These are phyloP conservation scores for Piezodorus guildinii DNA, from an alignment of 1,140 invertebrate species.

Conservation along the genomic window DNA sequence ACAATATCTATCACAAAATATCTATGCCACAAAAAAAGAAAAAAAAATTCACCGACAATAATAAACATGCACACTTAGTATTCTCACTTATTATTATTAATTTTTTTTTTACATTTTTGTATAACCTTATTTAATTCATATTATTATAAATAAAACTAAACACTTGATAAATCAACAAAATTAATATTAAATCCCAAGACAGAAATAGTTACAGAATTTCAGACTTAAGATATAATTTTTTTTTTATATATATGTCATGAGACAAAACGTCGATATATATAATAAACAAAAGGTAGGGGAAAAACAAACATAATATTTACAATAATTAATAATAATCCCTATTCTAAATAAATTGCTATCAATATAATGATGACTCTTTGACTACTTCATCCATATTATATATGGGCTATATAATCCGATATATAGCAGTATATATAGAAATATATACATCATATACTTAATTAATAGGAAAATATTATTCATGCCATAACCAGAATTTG, in stretches of 20 bases:
- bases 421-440: no score
- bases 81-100: background rate
- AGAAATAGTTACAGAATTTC: background rate
- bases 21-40: constrained; percentile 3
- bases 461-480: no score
- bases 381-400: no score
- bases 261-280: constrained; percentile 1
- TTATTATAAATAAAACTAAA: constrained; percentile 6
- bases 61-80: background rate
- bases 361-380: background rate
- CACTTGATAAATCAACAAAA: constrained; percentile 9
- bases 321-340: constrained; percentile 14
- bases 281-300: background rate
- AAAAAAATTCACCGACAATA: background rate
- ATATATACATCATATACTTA: no score
- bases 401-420: no score
- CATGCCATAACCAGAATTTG: no score
- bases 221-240: background rate
- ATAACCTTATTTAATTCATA: background rate
- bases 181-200: constrained; percentile 1
- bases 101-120: no score
- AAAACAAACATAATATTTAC: background rate
- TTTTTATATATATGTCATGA: constrained; percentile 2
- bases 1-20: background rate
- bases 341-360: background rate